A percentile compares a stretch with the other conserved stretches of the same genome.
phyloP scores from a whole-genome alignment of 2,888 invertebrate species.

The Acrobasis consociella region DNA sequence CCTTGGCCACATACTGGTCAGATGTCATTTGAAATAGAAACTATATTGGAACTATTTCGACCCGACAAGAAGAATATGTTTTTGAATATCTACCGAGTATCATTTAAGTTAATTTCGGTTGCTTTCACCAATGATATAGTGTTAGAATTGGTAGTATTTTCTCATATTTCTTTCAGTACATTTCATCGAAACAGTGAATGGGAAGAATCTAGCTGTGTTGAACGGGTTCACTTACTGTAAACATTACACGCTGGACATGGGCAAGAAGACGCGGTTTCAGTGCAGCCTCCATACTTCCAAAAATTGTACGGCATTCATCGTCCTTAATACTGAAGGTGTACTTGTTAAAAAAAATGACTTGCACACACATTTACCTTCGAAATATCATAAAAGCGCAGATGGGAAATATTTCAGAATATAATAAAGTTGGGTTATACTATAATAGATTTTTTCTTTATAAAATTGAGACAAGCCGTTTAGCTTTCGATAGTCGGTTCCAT shows the following conservation, averaged over 20 bases:
- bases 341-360: background rate
- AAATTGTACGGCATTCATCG: background rate
- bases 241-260: background rate
- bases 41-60: no score
- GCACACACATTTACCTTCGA: slow-evolving; percentile 3
- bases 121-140: no score
- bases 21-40: no score
- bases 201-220: slow-evolving; percentile 4
- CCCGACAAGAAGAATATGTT: no score
- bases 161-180: slow-evolving; percentile 4
- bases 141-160: no score
- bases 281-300: slow-evolving; percentile 5
- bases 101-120: no score
- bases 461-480: no score
- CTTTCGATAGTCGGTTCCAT: no score
- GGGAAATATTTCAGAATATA: background rate
- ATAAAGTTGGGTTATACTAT: background rate
- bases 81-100: no score
- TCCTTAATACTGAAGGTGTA: background rate
- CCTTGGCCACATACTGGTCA: no score
- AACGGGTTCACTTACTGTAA: slow-evolving; percentile 11
- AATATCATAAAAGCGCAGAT: background rate
- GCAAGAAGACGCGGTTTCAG: background rate
- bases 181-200: slow-evolving; percentile 9
- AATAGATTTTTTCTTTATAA: background rate